These are phyloP conservation scores for Ictalurus punctatus DNA, from an alignment of 2,113 vertebrate species.

Conservation along the genomic window DNA sequence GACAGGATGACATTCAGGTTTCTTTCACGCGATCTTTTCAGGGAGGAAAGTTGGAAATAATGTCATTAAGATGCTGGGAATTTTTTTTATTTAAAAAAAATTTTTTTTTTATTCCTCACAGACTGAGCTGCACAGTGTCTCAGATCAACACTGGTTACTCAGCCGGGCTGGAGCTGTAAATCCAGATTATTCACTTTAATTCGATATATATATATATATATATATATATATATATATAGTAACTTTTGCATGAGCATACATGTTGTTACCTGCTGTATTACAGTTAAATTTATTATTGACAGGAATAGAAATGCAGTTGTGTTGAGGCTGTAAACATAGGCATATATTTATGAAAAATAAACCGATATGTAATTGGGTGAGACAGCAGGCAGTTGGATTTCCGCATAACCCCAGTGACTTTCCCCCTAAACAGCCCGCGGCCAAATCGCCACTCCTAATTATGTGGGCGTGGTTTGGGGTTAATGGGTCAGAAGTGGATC, in stretches of 20 bases:
- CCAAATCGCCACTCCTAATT: slow-evolving; percentile 73
- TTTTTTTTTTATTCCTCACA: not conserved
- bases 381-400: not conserved
- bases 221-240: too few species aligned
- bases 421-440: slow-evolving; percentile 68
- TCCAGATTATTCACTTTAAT: too few species aligned
- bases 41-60: not conserved
- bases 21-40: not conserved
- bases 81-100: not conserved
- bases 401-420: slow-evolving; percentile 57
- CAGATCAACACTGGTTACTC: not conserved
- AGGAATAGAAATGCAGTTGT: not conserved
- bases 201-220: too few species aligned
- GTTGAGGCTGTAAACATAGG: slow-evolving; percentile 2
- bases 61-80: slow-evolving; percentile 21
- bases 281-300: not conserved
- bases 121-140: not conserved
- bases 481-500: slow-evolving; percentile 68
- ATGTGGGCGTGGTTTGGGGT: slow-evolving; percentile 71
- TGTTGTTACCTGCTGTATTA: not conserved
- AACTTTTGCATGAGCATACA: not conserved
- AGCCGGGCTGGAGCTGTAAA: not conserved
- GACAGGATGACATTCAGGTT: not conserved
- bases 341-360: not conserved
- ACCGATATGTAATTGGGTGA: not conserved